phyloP scores from a whole-genome alignment of 1,140 invertebrate species.

The Caenorhabditis brenneri region DNA sequence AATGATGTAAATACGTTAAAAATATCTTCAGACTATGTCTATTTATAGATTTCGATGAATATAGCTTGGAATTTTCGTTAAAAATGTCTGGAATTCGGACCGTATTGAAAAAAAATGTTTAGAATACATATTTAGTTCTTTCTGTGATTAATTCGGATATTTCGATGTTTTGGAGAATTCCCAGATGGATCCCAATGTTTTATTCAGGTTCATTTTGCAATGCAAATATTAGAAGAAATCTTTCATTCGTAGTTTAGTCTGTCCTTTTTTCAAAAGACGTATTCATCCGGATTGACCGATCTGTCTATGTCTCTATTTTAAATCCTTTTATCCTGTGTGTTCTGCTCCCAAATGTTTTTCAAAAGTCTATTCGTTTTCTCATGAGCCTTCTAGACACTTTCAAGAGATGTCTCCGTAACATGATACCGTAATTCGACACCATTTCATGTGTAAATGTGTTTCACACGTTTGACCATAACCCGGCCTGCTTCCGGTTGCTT shows the following conservation, averaged over 20 bases:
- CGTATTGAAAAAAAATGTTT: no score
- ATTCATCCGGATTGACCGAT: background rate
- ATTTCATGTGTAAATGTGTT: slow-evolving; percentile 4
- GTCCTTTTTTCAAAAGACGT: background rate
- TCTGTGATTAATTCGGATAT: no score
- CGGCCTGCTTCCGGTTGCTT: background rate
- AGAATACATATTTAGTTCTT: no score
- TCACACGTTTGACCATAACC: slow-evolving; percentile 23
- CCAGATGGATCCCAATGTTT: background rate
- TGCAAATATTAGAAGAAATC: background rate
- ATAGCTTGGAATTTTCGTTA: no score
- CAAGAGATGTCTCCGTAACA: background rate
- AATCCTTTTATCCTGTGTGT: background rate
- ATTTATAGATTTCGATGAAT: no score
- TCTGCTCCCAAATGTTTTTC: background rate
- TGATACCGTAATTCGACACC: slow-evolving; percentile 35
- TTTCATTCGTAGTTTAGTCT: background rate
- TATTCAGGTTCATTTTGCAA: background rate
- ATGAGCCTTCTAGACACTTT: slow-evolving; percentile 3
- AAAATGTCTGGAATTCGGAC: no score
- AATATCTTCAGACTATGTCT: no score
- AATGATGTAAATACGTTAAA: background rate
- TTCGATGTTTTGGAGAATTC: background rate
- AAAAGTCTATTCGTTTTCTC: background rate
- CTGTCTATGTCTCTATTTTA: background rate